These are phyloP conservation scores for Tonatia bakeri DNA, from an alignment of 2,113 vertebrate species.

Conservation along the genomic window DNA sequence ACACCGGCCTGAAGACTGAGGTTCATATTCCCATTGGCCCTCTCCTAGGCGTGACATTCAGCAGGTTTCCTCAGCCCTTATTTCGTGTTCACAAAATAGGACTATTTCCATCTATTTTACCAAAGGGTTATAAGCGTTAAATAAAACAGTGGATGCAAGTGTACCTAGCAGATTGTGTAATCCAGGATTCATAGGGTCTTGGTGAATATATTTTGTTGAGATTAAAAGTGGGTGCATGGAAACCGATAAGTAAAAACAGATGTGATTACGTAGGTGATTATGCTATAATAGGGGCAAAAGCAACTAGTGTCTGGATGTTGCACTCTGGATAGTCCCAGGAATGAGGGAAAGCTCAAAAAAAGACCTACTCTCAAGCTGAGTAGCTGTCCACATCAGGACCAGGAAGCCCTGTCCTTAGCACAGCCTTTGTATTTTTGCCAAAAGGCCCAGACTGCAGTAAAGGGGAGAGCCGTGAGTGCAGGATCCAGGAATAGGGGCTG, in stretches of 20 bases:
- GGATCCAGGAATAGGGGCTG: constrained; percentile 81
- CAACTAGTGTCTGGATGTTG: constrained; percentile 12
- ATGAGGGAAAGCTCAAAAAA: constrained; percentile 4
- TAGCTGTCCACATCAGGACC: not conserved
- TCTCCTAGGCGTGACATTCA: not conserved
- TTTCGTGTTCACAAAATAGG: not conserved
- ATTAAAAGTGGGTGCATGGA: constrained; percentile 41
- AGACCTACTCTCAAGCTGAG: constrained; percentile 1
- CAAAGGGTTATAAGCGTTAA: not conserved
- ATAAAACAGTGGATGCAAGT: not conserved
- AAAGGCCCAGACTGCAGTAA: constrained; percentile 73
- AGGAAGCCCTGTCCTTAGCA: not conserved
- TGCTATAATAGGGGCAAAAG: constrained; percentile 49
- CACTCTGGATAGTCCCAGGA: constrained; percentile 29
- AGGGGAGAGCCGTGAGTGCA: constrained; percentile 81
- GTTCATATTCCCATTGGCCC: not conserved
- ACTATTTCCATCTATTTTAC: not conserved
- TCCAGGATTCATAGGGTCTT: not conserved
- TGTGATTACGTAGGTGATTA: constrained; percentile 47
- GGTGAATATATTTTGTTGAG: not conserved
- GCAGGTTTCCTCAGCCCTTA: not conserved
- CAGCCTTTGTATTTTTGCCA: constrained; percentile 67
- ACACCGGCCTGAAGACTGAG: too few relatives aligned
- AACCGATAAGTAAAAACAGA: constrained; percentile 1
- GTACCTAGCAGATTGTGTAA: not conserved